Evolutionary conservation across 1,140 invertebrate species (phyloP), one percentile per base, ranked within the genome.

Genomic region (Phthorimaea operculella): DNA sequence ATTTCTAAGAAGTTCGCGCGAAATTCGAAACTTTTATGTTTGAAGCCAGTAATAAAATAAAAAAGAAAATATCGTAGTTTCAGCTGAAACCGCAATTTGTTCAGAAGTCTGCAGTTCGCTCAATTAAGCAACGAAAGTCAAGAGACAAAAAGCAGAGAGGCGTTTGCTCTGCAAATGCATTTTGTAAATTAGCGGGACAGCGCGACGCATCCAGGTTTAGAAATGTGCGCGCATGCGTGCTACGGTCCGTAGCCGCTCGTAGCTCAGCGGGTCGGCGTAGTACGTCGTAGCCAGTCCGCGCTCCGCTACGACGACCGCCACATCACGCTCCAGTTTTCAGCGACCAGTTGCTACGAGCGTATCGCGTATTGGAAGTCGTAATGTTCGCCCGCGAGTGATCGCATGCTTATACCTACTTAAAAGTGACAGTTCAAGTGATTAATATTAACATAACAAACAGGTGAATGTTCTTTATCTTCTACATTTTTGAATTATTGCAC

Each of bases 371-470:
- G 62, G 21, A 28, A 28, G 21, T 61, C 73, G 72, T 69, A 71
- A 76, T 76, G 77, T 65, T 70, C 58, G 54, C 36, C 54, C 58
- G 63, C 64, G 66, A 64, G 72, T 71, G 68, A 68, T 72, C 66
- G 68, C 70, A 68, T 75, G 70, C 52, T 67, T 63, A 60, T 60
- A 56, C 45, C 59, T 64, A 71, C 58, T 74, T 71, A 70, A 72
- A 58, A 76, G 76, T 79, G 76, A 72, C 65, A 65, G 50, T 56
- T 52, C 63, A 71, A 80, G 75, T 80, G 74, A 74, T 73, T 67
- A 75, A 73, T 64, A 70, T 63, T 69, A 74, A 64, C 60, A 64
- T 57, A 67, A 62, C 21, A 62, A 73, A 69, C 62, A 72, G 67
- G 75, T 80, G 72, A 78, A 76, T 51, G 68, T 74, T 68, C 50